Percentiles rank a stretch among this genome's conserved stretches.
phyloP scores from a whole-genome alignment of 2,113 vertebrate genomes.

The Dromas ardeola region DNA sequence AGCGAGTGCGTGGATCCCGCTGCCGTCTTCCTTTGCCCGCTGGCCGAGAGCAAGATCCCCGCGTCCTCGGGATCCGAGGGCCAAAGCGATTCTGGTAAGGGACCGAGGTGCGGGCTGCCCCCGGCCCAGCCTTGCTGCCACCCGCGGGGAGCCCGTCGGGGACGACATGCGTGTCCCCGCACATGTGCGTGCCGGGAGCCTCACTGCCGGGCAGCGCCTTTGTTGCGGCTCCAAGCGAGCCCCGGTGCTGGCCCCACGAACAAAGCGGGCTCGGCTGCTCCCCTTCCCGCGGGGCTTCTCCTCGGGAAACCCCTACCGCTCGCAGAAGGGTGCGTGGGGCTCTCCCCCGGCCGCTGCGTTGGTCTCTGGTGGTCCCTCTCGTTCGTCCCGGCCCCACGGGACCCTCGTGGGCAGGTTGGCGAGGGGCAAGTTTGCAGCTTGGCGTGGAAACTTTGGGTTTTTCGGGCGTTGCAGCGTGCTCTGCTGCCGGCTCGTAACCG shows the following conservation, averaged over 20 bases:
- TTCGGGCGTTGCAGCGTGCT: neutral
- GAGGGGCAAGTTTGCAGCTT: neutral
- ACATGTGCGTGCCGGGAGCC: neutral
- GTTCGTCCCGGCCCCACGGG: neutral
- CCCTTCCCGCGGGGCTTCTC: neutral
- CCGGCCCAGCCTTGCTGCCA: neutral
- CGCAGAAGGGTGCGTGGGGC: neutral
- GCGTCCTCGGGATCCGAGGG: conserved; percentile 93
- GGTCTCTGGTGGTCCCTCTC: neutral
- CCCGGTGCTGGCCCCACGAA: conserved; percentile 35
- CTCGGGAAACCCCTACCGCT: neutral
- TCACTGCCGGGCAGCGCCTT: neutral
- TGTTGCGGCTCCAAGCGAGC: neutral
- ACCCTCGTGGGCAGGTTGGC: neutral
- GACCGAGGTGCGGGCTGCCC: neutral
- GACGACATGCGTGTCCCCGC: neutral
- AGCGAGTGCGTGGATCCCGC: conserved; percentile 86
- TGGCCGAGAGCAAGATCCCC: conserved; percentile 81
- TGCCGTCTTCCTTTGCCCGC: conserved; percentile 84
- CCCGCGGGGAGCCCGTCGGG: neutral
- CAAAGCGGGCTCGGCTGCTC: neutral
- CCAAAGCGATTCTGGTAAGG: conserved; percentile 93
- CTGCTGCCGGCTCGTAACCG: neutral
- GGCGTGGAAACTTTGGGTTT: neutral
- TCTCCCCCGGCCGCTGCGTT: neutral